Percentiles rank a stretch among this genome's conserved stretches.
Conservation (phyloP, 2,113 vertebrate genomes). For the Neopipo cinnamomea region DNA sequence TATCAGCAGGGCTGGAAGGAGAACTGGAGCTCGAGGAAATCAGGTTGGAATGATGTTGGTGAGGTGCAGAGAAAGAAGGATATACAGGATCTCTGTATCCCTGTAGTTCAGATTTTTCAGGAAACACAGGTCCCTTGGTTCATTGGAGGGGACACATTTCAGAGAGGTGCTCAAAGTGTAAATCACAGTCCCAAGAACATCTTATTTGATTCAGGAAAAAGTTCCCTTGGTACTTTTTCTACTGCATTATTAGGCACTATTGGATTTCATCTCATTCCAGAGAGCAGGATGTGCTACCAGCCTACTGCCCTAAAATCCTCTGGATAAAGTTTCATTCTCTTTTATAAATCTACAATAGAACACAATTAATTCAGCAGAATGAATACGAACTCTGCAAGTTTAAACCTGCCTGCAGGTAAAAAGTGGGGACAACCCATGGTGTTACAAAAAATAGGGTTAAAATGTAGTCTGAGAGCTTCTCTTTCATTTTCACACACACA, state of each 20-base stretch:
- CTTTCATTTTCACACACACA: not conserved
- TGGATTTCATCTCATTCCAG: not conserved
- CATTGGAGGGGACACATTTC: not conserved
- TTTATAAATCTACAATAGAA: not conserved
- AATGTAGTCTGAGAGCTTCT: not conserved
- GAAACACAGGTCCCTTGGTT: not conserved
- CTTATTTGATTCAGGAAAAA: not conserved
- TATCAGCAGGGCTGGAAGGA: no score
- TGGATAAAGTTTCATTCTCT: not conserved
- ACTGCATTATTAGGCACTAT: not conserved
- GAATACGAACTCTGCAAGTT: not conserved
- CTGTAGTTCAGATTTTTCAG: not conserved
- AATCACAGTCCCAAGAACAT: not conserved
- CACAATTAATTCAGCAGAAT: not conserved
- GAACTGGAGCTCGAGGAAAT: no score
- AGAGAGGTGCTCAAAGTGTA: not conserved
- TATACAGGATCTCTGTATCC: no score
- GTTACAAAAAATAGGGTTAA: not conserved
- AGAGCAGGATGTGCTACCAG: not conserved
- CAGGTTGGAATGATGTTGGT: no score
- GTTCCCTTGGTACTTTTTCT: not conserved
- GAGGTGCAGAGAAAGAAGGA: no score
- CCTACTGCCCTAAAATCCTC: not conserved
- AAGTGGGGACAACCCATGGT: not conserved
- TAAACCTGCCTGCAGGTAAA: not conserved